These are phyloP conservation scores for Hippoglossus hippoglossus DNA, from an alignment of 2,797 vertebrate species.

Conservation along the genomic window DNA sequence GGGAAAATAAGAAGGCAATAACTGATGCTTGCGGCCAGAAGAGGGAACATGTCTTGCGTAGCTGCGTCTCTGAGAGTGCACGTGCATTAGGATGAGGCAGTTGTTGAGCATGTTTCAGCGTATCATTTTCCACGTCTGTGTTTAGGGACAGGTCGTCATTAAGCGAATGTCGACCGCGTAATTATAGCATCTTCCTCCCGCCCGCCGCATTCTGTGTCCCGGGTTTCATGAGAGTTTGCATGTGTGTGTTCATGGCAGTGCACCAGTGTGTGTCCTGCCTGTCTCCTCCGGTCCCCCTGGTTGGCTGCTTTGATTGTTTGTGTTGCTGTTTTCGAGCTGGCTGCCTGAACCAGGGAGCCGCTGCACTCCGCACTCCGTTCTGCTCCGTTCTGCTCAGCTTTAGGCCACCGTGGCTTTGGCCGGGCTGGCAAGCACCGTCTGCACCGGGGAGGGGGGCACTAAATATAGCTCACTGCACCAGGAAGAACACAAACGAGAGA, in stretches of 20 bases:
- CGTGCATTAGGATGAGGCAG: slow-evolving; percentile 18
- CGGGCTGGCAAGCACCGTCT: slow-evolving; percentile 77
- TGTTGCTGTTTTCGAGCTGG: slow-evolving; percentile 57
- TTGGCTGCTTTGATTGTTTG: slow-evolving; percentile 58
- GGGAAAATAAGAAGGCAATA: slow-evolving; percentile 33
- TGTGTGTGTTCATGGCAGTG: slow-evolving; percentile 48
- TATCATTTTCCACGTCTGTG: slow-evolving; percentile 60
- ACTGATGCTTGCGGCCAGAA: slow-evolving; percentile 53
- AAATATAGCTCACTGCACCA: slow-evolving; percentile 84
- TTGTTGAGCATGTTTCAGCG: slow-evolving; percentile 18
- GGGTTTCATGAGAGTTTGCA: slow-evolving; percentile 42
- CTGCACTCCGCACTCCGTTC: slow-evolving; percentile 11
- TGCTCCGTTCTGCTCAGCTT: slow-evolving; percentile 36
- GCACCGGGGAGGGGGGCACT: slow-evolving; percentile 65
- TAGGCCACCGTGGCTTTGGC: slow-evolving; percentile 57
- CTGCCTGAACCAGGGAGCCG: slow-evolving; percentile 36
- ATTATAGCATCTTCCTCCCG: slow-evolving; percentile 55
- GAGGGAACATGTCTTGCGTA: slow-evolving; percentile 55
- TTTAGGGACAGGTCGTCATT: slow-evolving; percentile 63
- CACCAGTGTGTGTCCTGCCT: slow-evolving; percentile 42
- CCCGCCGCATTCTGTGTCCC: slow-evolving; percentile 10
- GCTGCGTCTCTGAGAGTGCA: slow-evolving; percentile 3
- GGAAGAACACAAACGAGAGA: slow-evolving; percentile 67
- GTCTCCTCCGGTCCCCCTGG: slow-evolving; percentile 46
- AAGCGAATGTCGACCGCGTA: slow-evolving; percentile 58